Base-by-base conservation (phyloP, 2,797 vertebrate genomes). In the Malacoctenus gilli region DNA sequence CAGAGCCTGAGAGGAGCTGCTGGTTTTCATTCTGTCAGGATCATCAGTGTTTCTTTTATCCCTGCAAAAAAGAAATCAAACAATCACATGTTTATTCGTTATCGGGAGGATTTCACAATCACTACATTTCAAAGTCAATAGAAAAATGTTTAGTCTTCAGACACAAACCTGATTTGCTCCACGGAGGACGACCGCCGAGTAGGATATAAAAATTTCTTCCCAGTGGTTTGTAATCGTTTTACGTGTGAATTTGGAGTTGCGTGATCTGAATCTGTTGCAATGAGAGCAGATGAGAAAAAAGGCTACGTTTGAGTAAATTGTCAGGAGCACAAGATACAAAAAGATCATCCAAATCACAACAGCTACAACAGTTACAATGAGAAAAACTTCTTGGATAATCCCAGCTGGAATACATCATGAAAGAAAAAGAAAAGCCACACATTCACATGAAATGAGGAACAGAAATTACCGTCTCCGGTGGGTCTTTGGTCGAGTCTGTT, bases 401-500 rank as follows among this genome's bases (percentile, higher is more conserved):
- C n/a, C n/a, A n/a, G n/a, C n/a, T n/a, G n/a, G n/a, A n/a, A n/a
- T n/a, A n/a, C n/a, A n/a, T n/a, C 10, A 36, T n/a, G n/a, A n/a
- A n/a, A n/a, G n/a, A n/a, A n/a, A n/a, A n/a, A n/a, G n/a, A n/a
- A n/a, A n/a, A n/a, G n/a, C n/a, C n/a, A n/a, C n/a, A n/a, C 15
- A 28, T 47, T 40, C 25, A 30, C 14, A 39, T 39, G 5, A 5
- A 40, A 15, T 36, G 3, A 18, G 15, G 15, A 38, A 18, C 5
- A 38, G 8, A 16, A 28, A 19, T 52, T 85, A 92, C 91, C 89
- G 1, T 79, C 71, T 70, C 35, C 21, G 7, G 59, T 11, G 41
- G 63, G 9, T 63, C 53, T 75, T 19, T 73, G 58, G 47, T 88
- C 77, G 0, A 87, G 82, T 62, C 84, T 85, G 68, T 20, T 67